Base-by-base conservation (phyloP, 2,797 vertebrate genomes). In the Graptemys geographica region DNA sequence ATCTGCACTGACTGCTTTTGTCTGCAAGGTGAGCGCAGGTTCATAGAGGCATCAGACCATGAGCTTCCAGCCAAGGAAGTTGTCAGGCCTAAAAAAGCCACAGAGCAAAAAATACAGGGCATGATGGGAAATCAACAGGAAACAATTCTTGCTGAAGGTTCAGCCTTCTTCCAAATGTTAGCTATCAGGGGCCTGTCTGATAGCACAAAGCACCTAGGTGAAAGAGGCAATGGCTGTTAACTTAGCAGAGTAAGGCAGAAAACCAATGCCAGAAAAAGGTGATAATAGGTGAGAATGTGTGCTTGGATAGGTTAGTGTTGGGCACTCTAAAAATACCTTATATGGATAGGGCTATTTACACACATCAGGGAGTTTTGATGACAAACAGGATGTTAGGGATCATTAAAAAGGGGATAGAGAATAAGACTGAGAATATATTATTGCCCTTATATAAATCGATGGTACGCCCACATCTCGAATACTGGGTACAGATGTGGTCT, bases 81-180 rank as follows among this genome's bases (percentile, higher is more conserved):
- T 94, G 96, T 91, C 28, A 82, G 95, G 92, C 93, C 74, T 93
- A 84, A 90, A 79, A 92, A 94, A 94, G 90, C 90, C 95, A 92
- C 74, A 44, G 94, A 97, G 95, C 96, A 97, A 96, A 97, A 98
- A 96, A 97, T 97, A 97, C 33, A 86, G 87, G 89, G 92, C 94
- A 86, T 86, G 37, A 79, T 23, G 83, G 96, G 97, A 97, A 97
- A 94, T 89, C 65, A 89, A 95, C 93, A 96, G 97, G 97, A 98
- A 97, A 84, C 83, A 80, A 88, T 95, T 95, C 94, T 95, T 97
- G 96, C 95, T 90, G 94, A 97, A 91, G n/a, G 88, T 94, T 91
- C 65, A 83, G 92, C 90, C 7, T 16, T 92, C 94, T 94, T 96
- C 94, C 93, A 96, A 87, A 84, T 0, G 1, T 86, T 93, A 91